These are phyloP conservation scores for Pomatorhinus ruficollis DNA, from an alignment of 2,113 vertebrate genomes.

Conservation along the genomic window DNA sequence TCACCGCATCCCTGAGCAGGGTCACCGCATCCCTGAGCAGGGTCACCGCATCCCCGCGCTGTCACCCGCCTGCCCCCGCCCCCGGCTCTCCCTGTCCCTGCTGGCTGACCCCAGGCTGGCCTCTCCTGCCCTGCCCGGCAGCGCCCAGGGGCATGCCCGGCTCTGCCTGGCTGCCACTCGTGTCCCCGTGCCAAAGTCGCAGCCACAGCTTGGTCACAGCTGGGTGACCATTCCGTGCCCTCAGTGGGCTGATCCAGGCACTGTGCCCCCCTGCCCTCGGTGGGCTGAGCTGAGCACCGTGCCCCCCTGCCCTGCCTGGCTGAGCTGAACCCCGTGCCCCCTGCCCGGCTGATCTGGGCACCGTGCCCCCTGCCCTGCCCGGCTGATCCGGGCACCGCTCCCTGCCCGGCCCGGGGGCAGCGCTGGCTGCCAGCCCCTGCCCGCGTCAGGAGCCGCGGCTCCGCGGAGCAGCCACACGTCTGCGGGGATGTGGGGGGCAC, in stretches of 20 bases:
- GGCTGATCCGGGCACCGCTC: background rate
- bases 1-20: rapidly evolving
- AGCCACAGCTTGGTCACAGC: background rate
- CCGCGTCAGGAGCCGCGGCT: background rate
- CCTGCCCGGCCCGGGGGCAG: background rate
- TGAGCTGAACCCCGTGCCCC: no score
- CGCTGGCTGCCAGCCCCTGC: background rate
- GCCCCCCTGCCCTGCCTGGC: no score
- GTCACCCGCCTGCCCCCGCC: rapidly evolving
- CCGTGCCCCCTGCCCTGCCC: background rate
- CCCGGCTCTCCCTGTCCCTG: rapidly evolving
- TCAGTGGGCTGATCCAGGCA: background rate
- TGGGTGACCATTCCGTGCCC: background rate
- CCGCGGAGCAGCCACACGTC: background rate
- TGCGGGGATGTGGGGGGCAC: background rate
- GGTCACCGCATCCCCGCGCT: rapidly evolving
- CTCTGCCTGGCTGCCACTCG: background rate
- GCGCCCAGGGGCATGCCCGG: background rate
- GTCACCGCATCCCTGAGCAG: no score
- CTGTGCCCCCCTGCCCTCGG: background rate
- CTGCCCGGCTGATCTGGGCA: no score
- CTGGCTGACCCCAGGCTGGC: no score
- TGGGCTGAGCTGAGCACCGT: background rate
- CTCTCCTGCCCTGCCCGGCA: background rate
- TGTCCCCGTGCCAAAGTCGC: background rate